A percentile compares a stretch with the other conserved stretches of the same genome.
phyloP scores from a whole-genome alignment of 2,888 invertebrate genomes.

The Caenorhabditis sinica region DNA sequence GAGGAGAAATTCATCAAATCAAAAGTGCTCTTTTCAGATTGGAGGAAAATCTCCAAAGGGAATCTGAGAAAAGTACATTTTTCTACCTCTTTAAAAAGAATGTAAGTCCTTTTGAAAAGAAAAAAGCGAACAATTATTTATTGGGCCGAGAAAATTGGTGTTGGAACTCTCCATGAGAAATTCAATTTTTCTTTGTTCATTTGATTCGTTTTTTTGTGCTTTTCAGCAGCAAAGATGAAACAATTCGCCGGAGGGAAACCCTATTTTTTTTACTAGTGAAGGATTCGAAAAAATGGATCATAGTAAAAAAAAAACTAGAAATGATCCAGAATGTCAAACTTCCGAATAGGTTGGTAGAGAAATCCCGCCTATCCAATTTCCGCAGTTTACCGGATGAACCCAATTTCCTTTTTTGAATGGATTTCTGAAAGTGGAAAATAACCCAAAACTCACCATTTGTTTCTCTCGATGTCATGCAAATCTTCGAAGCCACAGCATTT shows the following conservation, averaged over 20 bases:
- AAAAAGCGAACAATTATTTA: conserved; percentile 2
- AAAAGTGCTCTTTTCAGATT: not conserved
- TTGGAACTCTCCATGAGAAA: conserved; percentile 16
- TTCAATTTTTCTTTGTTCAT: conserved; percentile 18
- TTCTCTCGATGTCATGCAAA: conserved; percentile 28
- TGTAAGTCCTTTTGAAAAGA: not conserved
- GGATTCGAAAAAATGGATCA: not conserved
- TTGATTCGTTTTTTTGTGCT: not conserved
- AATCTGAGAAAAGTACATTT: not conserved
- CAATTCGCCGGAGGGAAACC: not conserved
- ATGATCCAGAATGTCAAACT: too few species aligned
- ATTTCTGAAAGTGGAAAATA: not conserved
- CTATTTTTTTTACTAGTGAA: too few species aligned
- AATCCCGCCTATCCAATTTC: not conserved
- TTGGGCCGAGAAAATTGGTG: conserved; percentile 29
- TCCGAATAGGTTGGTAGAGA: not conserved
- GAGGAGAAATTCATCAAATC: not conserved
- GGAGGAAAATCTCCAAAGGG: not conserved
- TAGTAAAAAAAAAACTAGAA: not conserved
- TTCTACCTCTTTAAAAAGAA: not conserved
- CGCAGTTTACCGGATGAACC: not conserved
- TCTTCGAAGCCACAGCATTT: conserved; percentile 36
- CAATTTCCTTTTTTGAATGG: not conserved
- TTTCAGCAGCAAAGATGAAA: not conserved
- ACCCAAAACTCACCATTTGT: conserved; percentile 13